phyloP scores from a whole-genome alignment of 2,797 vertebrate genomes.

The Cossypha polioptera region DNA sequence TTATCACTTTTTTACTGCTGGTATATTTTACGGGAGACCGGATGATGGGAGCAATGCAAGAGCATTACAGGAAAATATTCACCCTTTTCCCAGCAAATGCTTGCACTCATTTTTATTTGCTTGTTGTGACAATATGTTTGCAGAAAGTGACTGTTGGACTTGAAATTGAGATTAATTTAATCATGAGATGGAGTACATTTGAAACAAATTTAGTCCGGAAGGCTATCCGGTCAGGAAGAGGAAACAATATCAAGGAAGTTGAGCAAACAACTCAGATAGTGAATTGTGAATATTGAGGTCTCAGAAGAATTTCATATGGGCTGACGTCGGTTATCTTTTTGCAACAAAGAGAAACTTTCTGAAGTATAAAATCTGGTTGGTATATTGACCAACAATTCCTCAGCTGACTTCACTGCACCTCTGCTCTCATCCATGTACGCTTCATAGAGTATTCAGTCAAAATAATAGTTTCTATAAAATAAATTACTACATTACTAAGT shows the following conservation, averaged over 20 bases:
- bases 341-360: neutral
- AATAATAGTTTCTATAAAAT: neutral
- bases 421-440: neutral
- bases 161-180: neutral
- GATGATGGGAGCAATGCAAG: neutral
- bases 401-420: neutral
- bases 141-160: neutral
- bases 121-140: neutral
- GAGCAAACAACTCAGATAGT: neutral
- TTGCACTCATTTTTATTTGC: slow-evolving; percentile 18
- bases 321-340: neutral
- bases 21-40: neutral
- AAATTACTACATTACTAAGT: neutral
- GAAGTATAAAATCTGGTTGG: neutral
- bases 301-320: neutral
- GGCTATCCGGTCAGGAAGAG: neutral
- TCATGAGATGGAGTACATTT: neutral
- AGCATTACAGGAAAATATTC: neutral
- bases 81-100: neutral
- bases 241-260: neutral
- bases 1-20: slow-evolving; percentile 2
- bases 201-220: neutral
- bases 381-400: neutral
- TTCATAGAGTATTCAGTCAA: neutral
- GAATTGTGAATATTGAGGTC: neutral